Percentiles rank a stretch among this genome's conserved stretches.
phyloP scores from a whole-genome alignment of 2,113 vertebrate species.

The Podarcis muralis region DNA sequence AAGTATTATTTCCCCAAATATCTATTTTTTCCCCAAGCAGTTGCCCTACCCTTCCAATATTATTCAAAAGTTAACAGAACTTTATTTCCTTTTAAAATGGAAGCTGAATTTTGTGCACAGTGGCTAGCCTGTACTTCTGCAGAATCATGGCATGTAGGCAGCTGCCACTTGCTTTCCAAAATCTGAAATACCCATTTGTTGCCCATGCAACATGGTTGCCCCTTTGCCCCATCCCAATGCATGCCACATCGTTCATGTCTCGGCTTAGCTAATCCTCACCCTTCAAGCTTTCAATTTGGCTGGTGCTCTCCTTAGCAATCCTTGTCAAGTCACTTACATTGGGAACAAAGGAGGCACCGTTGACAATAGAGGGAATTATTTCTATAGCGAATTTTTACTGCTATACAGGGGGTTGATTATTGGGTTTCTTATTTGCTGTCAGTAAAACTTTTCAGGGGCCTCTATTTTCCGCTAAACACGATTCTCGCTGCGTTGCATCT shows the following conservation, averaged over 20 bases:
- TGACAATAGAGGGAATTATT: constrained; percentile 40
- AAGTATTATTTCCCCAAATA: background rate
- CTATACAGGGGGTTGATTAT: constrained; percentile 1
- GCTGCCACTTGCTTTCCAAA: background rate
- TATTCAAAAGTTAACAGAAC: background rate
- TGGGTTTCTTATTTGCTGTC: background rate
- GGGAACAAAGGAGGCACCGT: constrained; percentile 29
- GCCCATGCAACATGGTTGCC: too few species aligned
- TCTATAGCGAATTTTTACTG: accelerated
- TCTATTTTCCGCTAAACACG: background rate
- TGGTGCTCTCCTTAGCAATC: background rate
- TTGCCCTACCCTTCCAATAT: background rate
- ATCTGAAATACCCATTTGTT: background rate
- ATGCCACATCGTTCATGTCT: background rate
- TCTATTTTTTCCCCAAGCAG: background rate
- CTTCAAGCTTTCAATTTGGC: background rate
- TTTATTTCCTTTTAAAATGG: background rate
- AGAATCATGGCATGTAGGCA: background rate
- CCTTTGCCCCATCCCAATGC: constrained; percentile 5
- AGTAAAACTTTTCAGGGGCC: too few species aligned
- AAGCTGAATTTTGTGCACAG: background rate
- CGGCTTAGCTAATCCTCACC: constrained; percentile 44
- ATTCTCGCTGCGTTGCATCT: background rate
- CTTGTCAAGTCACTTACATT: background rate
- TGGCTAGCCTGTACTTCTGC: background rate